Evolutionary conservation across 1,140 invertebrate genomes (phyloP), one percentile per base, ranked within the genome.

Genomic region (Caenorhabditis inopinata): DNA sequence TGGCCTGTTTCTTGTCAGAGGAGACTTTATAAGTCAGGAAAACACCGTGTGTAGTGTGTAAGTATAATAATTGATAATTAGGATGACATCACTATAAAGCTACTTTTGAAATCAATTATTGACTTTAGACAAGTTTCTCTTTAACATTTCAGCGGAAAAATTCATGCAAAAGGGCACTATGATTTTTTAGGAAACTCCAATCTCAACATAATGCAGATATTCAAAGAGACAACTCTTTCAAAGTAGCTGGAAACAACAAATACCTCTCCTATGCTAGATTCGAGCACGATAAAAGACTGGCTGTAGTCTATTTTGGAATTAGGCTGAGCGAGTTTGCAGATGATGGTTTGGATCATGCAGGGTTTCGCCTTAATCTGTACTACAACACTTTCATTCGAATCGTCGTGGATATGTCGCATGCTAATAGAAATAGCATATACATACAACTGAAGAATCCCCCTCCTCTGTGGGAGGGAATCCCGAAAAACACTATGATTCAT

Each of bases 1-100:
- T 14, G 83, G 83, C 3, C 45, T 83, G 2, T 83, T 83, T 53
- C 27, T 83, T 32, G 62, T 82, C 29, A 32, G 82, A 25, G 83
- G 83, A 38, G 48, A 83, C 47, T 83, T 53, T 48, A 74, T 83
- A 38, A 73, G 79, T 25, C 21, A 74, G 6, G 49, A 79, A 42
- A 83, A 83, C 45, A 74, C 75, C 11, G 35, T 38, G 16, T 79
- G 48, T 23, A 83, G 48, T 74, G 48, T 51, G 49, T 79, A 45
- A 77, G 79, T 49, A n/a, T n/a, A n/a, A n/a, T n/a, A n/a, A n/a
- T n/a, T n/a, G n/a, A n/a, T n/a, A n/a, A n/a, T n/a, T n/a, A n/a
- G n/a, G n/a, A n/a, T n/a, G n/a, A n/a, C n/a, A n/a, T n/a, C n/a
- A n/a, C n/a, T n/a, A n/a, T n/a, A n/a, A n/a, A n/a, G n/a, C n/a